Evolutionary conservation across 2,888 invertebrate species (phyloP), one percentile per base, ranked within the genome.

Genomic region (Thymelicus lineola): DNA sequence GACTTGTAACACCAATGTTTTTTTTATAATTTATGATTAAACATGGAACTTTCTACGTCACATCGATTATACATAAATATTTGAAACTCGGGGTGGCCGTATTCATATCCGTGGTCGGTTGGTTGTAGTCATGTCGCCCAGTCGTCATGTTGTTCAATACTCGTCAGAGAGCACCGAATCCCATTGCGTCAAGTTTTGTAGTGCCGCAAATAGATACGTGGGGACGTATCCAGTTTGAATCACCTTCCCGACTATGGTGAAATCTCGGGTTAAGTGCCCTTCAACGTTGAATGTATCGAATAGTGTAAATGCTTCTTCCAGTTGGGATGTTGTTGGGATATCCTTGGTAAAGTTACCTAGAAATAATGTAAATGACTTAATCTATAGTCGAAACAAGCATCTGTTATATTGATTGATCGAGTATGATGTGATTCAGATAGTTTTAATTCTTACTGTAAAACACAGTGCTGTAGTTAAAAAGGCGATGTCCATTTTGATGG

Each of bases 291-390:
- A 58, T 7, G 58, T 20, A 15, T 69, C 63, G 36, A 69, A 50
- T 5, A 69, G 35, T 1, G 63, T 53, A 17, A 69, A 69, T 0
- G 64, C 69, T 48, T 69, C 63, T 17, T 69, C 63, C 10, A 69
- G 45, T n/a, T 69, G 69, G 0, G 63, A 69, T 5, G 63, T 58
- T 0, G 63, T 64, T 7, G 69, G 69, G 5, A 15, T 20, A 1
- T 64, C 69, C 28, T 45, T 38, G 15, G 58, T 64, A 45, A 69
- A 69, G 42, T 69, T 69, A 28, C 69, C 69, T 69, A 38, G 9
- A 63, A 69, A 42, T 28, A 28, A 60, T 10, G 6, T 17, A 6
- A 17, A 15, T 50, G 7, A 50, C 7, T 28, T 28, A 5, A 28
- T 6, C 28, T 28, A 55, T 12, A 6, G 2, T 42, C 10, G 9